phyloP scores from a whole-genome alignment of 2,113 vertebrate species.

The Azemiops feae region DNA sequence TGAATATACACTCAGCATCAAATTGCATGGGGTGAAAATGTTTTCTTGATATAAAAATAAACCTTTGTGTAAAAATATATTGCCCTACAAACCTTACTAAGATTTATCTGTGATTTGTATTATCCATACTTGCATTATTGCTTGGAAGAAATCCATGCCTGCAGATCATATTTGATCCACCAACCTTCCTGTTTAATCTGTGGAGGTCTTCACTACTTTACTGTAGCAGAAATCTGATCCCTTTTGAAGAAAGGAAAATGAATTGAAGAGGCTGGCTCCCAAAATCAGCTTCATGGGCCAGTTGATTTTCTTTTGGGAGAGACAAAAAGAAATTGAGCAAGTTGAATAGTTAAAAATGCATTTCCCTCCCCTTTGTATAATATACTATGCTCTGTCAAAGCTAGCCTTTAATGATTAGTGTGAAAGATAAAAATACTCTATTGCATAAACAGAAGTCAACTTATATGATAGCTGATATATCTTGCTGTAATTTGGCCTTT shows the following conservation, averaged over 20 bases:
- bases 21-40: not conserved
- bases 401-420: not conserved
- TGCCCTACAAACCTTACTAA: slow-evolving; percentile 28
- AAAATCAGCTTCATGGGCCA: not conserved
- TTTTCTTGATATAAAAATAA: not conserved
- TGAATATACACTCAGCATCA: not conserved
- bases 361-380: not conserved
- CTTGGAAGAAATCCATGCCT: not conserved
- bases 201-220: not conserved
- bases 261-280: not conserved
- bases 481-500: not conserved
- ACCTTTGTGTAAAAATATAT: not conserved
- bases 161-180: not conserved
- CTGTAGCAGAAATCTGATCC: not conserved
- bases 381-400: not conserved
- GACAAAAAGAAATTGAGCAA: not conserved
- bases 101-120: slow-evolving; percentile 53
- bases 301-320: not conserved
- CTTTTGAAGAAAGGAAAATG: not conserved
- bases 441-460: not conserved
- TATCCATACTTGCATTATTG: slow-evolving; percentile 32
- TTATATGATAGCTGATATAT: not conserved
- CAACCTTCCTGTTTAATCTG: not conserved
- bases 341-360: not conserved
- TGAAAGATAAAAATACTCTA: not conserved